Conservation (phyloP, 2,113 vertebrate species). For the Pelobates fuscus region DNA sequence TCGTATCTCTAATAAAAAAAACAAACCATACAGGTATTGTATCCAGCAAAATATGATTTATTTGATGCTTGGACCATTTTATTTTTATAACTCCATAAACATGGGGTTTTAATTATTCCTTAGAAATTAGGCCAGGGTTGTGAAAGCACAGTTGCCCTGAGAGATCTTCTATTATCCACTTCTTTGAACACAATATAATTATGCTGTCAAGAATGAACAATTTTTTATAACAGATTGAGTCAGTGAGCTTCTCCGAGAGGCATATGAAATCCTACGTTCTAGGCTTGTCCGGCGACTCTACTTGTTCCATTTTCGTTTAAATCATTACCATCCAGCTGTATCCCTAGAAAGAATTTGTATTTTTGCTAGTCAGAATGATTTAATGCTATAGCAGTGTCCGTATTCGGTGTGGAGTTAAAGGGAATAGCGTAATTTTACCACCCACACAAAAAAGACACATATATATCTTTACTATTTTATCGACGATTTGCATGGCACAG, state of each 20-base stretch:
- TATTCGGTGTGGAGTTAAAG: not conserved
- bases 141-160: constrained; percentile 34
- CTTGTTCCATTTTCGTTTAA: constrained; percentile 37
- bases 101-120: constrained; percentile 33
- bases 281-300: not conserved
- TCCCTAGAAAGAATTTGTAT: constrained; percentile 8
- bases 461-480: not conserved
- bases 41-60: constrained; percentile 11
- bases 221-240: constrained; percentile 27
- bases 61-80: not conserved
- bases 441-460: not conserved
- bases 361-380: constrained; percentile 9
- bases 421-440: not conserved
- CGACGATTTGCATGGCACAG: no score
- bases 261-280: not conserved
- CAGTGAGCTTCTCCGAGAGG: not conserved
- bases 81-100: constrained; percentile 22
- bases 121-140: constrained; percentile 27
- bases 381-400: constrained; percentile 1
- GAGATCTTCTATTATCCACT: constrained; percentile 51
- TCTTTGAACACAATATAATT: constrained; percentile 40
- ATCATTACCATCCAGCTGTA: constrained; percentile 40
- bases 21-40: not conserved
- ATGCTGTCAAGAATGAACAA: constrained; percentile 47
- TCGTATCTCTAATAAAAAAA: not conserved